Conservation (phyloP, 2,113 vertebrate species). For the Polypterus bichir region DNA sequence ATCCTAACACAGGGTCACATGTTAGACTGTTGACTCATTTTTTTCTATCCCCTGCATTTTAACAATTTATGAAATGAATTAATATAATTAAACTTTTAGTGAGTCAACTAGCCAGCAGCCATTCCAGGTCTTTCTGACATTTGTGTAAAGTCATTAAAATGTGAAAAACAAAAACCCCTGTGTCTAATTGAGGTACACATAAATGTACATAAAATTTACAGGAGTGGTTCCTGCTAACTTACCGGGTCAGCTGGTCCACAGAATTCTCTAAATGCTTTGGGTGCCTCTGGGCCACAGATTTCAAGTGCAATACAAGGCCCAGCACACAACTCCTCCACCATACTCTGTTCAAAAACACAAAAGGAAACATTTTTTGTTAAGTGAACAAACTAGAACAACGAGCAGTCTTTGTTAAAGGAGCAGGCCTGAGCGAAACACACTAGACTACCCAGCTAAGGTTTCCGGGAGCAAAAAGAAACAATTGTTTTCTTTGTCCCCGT, state of each 20-base stretch:
- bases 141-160: too few relatives aligned
- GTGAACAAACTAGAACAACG: conserved; percentile 1
- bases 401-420: conserved; percentile 12
- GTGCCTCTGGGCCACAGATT: conserved; percentile 50
- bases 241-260: conserved; percentile 89
- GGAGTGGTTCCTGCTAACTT: conserved; percentile 40
- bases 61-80: too few relatives aligned
- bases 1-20: too few relatives aligned
- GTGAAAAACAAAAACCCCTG: too few relatives aligned
- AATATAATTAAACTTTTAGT: too few relatives aligned
- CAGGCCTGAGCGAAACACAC: conserved; percentile 13
- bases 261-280: conserved; percentile 73
- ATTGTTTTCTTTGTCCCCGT: conserved; percentile 19
- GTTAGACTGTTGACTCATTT: too few relatives aligned
- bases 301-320: conserved; percentile 83
- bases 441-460: conserved; percentile 21
- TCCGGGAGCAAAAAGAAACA: conserved; percentile 22
- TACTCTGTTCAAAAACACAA: conserved; percentile 46
- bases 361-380: background rate
- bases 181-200: too few relatives aligned
- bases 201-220: too few relatives aligned
- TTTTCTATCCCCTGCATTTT: too few relatives aligned
- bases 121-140: too few relatives aligned
- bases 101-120: too few relatives aligned
- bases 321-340: conserved; percentile 78